phyloP scores from a whole-genome alignment of 2,797 vertebrate genomes.

The Xenentodon cancila region DNA sequence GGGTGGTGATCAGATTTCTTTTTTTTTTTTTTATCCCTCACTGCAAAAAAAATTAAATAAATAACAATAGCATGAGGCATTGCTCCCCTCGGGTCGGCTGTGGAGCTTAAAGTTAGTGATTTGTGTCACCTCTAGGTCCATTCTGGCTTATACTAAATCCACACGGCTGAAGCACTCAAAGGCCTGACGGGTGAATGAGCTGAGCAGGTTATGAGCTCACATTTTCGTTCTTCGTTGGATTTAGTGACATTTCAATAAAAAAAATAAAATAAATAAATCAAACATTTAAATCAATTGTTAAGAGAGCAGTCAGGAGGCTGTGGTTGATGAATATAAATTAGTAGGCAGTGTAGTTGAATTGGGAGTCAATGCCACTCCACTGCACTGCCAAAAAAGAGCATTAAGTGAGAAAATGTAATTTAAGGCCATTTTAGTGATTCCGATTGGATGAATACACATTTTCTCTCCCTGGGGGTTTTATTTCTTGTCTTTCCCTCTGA shows the following conservation, averaged over 20 bases:
- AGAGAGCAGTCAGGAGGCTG: conserved; percentile 17
- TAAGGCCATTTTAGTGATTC: conserved; percentile 38
- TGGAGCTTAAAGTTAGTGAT: conserved; percentile 5
- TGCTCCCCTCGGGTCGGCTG: conserved; percentile 6
- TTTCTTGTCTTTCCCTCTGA: conserved; percentile 7
- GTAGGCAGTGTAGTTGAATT: background rate
- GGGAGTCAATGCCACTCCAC: conserved; percentile 13
- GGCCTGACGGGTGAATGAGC: conserved; percentile 19
- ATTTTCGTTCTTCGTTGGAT: conserved; percentile 28
- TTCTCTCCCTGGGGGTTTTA: conserved; percentile 24
- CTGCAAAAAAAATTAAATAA: background rate
- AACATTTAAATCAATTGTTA: conserved; percentile 26
- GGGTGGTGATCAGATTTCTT: conserved; percentile 14
- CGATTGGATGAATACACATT: conserved; percentile 35
- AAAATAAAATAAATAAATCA: too few relatives aligned
- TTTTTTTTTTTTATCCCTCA: conserved; percentile 12
- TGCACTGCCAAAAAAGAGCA: conserved; percentile 24
- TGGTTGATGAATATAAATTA: conserved; percentile 36
- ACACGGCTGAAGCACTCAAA: conserved; percentile 6
- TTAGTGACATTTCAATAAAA: conserved; percentile 45
- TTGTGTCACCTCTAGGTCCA: conserved; percentile 4
- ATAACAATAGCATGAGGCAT: background rate
- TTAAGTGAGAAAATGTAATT: conserved; percentile 31
- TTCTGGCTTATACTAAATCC: conserved; percentile 6
- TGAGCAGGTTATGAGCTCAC: conserved; percentile 2